Conservation (phyloP, 2,888 invertebrate species). For the Dolomedes plantarius region DNA sequence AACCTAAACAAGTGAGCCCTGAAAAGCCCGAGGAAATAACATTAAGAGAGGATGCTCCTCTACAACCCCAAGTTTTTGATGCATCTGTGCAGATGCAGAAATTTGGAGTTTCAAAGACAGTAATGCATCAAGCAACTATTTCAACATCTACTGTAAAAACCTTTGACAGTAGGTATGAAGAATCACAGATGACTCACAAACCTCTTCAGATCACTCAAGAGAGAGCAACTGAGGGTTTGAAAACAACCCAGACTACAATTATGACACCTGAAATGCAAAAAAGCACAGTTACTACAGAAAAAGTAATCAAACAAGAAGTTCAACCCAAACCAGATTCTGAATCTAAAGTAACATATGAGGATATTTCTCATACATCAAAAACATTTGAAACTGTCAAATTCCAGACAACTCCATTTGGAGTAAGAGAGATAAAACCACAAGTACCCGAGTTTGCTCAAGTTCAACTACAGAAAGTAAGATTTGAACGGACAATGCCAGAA, state of each 20-base stretch:
- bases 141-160: neutral
- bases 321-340: neutral
- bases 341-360: constrained; percentile 35
- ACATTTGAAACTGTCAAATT: constrained; percentile 20
- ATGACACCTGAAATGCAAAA: neutral
- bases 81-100: neutral
- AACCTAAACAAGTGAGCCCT: neutral
- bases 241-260: neutral
- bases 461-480: constrained; percentile 36
- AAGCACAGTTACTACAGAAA: neutral
- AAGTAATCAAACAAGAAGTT: neutral
- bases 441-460: constrained; percentile 37
- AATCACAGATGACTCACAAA: neutral
- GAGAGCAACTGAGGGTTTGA: neutral
- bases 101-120: neutral
- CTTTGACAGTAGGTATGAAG: neutral
- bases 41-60: neutral
- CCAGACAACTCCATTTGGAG: constrained; percentile 19
- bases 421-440: constrained; percentile 27
- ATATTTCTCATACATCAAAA: constrained; percentile 33
- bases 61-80: neutral
- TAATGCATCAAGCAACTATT: neutral
- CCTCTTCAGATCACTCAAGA: constrained; percentile 2
- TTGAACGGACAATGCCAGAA: constrained; percentile 21
- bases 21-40: neutral